These are phyloP conservation scores for Lycocerus yunnanus DNA, from an alignment of 2,888 invertebrate genomes.

Conservation along the genomic window DNA sequence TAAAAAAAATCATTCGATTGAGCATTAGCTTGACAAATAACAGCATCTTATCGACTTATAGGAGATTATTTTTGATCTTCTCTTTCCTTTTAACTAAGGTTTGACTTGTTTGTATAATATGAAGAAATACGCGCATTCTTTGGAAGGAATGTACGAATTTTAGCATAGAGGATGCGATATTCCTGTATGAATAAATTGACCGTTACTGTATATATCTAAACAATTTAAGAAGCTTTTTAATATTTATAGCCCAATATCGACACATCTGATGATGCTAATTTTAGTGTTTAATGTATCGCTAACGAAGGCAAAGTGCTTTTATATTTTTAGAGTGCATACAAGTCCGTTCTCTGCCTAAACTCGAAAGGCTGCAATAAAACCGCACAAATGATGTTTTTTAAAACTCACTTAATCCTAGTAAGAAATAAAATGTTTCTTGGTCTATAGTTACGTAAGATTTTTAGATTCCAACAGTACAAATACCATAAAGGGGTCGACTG, in stretches of 20 bases:
- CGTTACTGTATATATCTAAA: not conserved
- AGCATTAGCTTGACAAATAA: not conserved
- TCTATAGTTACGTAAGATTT: conserved; percentile 33
- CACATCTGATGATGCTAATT: not conserved
- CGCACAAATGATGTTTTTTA: conserved; percentile 1
- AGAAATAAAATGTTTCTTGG: conserved; percentile 29
- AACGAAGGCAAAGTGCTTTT: not conserved
- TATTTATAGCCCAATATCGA: not conserved
- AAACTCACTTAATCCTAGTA: conserved; percentile 18
- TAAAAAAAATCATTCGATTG: not conserved
- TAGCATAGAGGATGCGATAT: not conserved
- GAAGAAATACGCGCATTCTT: not conserved
- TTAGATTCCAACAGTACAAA: conserved; percentile 34
- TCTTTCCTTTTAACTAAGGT: not conserved
- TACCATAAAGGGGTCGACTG: conserved; percentile 35
- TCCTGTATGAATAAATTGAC: not conserved
- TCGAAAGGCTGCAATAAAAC: conserved; percentile 8
- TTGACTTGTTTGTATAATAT: not conserved
- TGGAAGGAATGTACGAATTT: not conserved
- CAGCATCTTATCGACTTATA: not conserved
- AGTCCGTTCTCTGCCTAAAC: not conserved
- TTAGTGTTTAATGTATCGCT: not conserved
- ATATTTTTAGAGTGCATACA: not conserved
- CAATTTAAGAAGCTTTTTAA: not conserved
- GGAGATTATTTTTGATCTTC: not conserved